Base-by-base conservation (phyloP, 23 tunicate species). In the Halocynthia aurantium region DNA sequence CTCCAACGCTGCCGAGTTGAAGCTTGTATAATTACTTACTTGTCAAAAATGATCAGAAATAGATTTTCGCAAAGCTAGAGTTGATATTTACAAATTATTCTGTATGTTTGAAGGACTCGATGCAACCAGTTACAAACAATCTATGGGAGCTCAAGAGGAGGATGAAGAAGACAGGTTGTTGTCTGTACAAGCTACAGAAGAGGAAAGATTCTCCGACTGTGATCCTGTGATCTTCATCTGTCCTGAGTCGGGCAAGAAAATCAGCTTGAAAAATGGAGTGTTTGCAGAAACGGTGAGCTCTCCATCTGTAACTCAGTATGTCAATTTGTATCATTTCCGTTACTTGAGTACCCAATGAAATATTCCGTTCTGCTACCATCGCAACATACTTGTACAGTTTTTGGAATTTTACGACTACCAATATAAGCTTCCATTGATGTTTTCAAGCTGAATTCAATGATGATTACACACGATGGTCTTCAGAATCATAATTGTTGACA, bases 151-250 rank as follows among this genome's bases (percentile, higher is more conserved):
- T 8, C 67, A 80, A 18, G 83, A 73, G 51, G 92, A 72, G 8
- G 91, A 91, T 67, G 92, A 92, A 55, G 98, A 92, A 62, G 98
- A 86, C 61, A 51, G 93, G 44, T 66, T 83, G 86, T 76, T 86
- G 78, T 80, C 85, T 18, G 81, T 92, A 17, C 88, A 82, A 62
- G 92, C 97, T 22, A 86, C 92, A 9, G 98, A 92, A 61, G 98
- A 86, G 77, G 98, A 92, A 77, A 86, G 77, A 62, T 92, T 55
- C 62, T 52, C 88, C 8, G 64, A 55, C 10, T 92, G 98, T 71
- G 53, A 62, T 76, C 81, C 76, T 15, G 72, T 92, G 69, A 70
- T 72, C 62, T 92, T 86, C 85, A 61, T 56, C 15, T 79, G 86
- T 83, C 98, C 92, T 7, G 76, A 77, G 8, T 21, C 82, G 7